Percentiles rank a stretch among this genome's conserved stretches.
Conservation (phyloP, 2,888 invertebrate genomes). For the Pristionchus fissidentatus region DNA sequence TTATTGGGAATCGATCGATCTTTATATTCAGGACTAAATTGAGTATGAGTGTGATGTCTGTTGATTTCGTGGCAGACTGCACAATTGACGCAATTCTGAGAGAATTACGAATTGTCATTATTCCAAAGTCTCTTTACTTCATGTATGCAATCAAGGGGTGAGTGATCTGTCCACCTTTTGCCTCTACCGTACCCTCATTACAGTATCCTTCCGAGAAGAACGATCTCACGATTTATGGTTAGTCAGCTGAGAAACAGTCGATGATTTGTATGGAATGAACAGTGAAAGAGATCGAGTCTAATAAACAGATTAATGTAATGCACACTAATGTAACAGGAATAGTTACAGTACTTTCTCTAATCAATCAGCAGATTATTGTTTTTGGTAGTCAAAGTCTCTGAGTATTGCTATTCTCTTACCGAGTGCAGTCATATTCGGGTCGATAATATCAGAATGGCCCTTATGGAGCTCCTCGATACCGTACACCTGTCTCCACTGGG, state of each 20-base stretch:
- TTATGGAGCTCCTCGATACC: slow-evolving; percentile 52
- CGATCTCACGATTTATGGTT: slow-evolving; percentile 12
- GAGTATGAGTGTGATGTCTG: slow-evolving; percentile 35
- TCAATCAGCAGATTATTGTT: neutral
- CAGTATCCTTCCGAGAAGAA: slow-evolving; percentile 9
- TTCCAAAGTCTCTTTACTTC: neutral
- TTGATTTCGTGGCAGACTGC: slow-evolving; percentile 18
- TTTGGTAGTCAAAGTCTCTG: neutral
- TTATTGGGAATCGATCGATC: neutral
- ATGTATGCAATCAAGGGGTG: slow-evolving; percentile 40
- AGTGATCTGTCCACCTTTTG: neutral
- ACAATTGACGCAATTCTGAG: slow-evolving; percentile 30
- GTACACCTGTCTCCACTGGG: slow-evolving; percentile 55
- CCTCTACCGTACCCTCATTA: slow-evolving; percentile 1
- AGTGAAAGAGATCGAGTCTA: neutral
- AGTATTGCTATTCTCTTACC: slow-evolving; percentile 28
- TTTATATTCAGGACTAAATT: slow-evolving; percentile 27
- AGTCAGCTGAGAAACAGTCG: slow-evolving; percentile 28
- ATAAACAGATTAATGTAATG: neutral
- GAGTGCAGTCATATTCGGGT: neutral
- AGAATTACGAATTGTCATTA: slow-evolving; percentile 21
- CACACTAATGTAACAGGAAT: neutral
- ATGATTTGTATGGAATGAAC: neutral
- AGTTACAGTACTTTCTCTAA: neutral
- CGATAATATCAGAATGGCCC: slow-evolving; percentile 36